A percentile compares a stretch with the other conserved stretches of the same genome.
Conservation (phyloP, 2,888 invertebrate species). For the Acrocyrtus sp. region DNA sequence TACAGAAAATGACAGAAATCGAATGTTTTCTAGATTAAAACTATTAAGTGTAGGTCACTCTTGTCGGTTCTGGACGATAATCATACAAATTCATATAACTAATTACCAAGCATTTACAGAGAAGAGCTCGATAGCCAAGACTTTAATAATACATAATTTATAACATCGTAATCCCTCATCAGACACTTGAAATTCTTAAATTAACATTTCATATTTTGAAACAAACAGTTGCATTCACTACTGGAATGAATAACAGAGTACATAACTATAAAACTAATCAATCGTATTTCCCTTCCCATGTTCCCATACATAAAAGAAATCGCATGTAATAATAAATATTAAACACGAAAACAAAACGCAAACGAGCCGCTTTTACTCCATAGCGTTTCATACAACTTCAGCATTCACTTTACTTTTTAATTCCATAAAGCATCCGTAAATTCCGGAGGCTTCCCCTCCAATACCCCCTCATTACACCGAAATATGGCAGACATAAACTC, state of each 20-base stretch:
- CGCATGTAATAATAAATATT: background rate
- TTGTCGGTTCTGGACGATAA: too few relatives aligned
- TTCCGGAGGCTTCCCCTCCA: conserved; percentile 11
- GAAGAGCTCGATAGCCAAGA: too few relatives aligned
- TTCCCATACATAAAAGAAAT: background rate
- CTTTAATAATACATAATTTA: too few relatives aligned
- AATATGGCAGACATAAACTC: background rate
- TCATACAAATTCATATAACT: too few relatives aligned
- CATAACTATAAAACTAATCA: background rate
- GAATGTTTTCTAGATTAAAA: too few relatives aligned
- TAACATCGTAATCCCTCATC: too few relatives aligned
- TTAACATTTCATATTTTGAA: too few relatives aligned
- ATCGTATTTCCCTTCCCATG: background rate
- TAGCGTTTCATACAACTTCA: background rate
- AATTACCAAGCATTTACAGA: too few relatives aligned
- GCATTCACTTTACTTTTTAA: background rate
- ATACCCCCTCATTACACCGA: background rate
- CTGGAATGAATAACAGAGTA: background rate
- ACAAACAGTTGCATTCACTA: background rate
- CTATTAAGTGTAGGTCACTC: too few relatives aligned
- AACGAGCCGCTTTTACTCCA: background rate
- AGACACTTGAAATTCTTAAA: too few relatives aligned
- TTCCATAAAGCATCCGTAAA: conserved; percentile 3
- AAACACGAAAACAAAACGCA: background rate
- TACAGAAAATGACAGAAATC: too few relatives aligned